Evolutionary conservation across 1,140 invertebrate genomes (phyloP).

Genomic region (Drosophila albomicans): DNA sequence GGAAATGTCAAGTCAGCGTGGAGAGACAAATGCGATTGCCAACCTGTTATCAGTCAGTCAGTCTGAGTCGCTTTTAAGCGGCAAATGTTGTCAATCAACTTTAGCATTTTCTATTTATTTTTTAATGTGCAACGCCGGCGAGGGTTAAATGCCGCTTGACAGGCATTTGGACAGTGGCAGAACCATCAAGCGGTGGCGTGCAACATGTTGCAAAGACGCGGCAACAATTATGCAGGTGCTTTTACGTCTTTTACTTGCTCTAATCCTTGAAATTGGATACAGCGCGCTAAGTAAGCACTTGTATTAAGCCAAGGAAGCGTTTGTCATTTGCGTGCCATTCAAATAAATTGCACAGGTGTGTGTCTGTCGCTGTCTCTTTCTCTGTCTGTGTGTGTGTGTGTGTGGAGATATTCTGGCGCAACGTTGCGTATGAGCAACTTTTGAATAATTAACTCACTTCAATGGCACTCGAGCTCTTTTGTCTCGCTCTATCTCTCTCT

Average conservation of each 20-base stretch:
- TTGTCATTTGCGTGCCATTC: conserved; percentile 39
- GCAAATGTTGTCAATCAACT: conserved; percentile 34
- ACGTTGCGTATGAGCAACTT: conserved; percentile 59
- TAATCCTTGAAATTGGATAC: conserved; percentile 17
- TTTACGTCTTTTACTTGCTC: conserved; percentile 16
- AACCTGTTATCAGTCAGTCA: conserved; percentile 29
- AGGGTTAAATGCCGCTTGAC: conserved; percentile 10
- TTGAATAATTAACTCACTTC: conserved; percentile 63
- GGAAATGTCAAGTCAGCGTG: conserved; percentile 18
- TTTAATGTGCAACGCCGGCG: conserved; percentile 1
- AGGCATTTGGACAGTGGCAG: not conserved
- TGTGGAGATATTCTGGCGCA: conserved; percentile 7
- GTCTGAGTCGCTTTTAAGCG: conserved; percentile 24
- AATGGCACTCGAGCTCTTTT: conserved; percentile 34
- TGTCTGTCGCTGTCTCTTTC: not conserved
- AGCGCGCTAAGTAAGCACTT: not conserved
- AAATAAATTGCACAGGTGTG: conserved; percentile 32
- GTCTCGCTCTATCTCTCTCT: not conserved
- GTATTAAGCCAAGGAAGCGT: conserved; percentile 9
- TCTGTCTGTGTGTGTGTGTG: not conserved
- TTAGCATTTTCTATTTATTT: not conserved
- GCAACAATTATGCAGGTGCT: conserved; percentile 32
- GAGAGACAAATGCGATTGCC: conserved; percentile 26
- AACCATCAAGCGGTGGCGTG: conserved; percentile 5
- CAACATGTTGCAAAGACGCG: conserved; percentile 39